A percentile compares a stretch with the other conserved stretches of the same genome.
Evolutionary conservation across 2,797 vertebrate genomes (phyloP).

Genomic region (Benthosema pterotum): DNA sequence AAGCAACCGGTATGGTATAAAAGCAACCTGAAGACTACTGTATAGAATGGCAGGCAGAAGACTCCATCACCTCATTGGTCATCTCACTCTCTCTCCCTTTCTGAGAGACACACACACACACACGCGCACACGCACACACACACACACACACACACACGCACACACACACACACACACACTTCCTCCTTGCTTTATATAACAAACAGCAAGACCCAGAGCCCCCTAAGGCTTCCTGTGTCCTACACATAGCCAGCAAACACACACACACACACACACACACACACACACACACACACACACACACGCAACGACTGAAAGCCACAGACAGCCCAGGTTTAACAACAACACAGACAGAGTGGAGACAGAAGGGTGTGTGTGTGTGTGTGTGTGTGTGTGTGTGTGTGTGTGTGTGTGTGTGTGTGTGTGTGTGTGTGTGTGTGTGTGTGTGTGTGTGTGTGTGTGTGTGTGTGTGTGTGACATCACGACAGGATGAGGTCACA

Average conservation of each 20-base stretch:
- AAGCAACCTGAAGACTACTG: too few relatives aligned
- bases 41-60: too few relatives aligned
- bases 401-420: too few relatives aligned
- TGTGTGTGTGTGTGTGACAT: constrained; percentile 19
- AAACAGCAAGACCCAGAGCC: constrained; percentile 67
- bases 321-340: too few relatives aligned
- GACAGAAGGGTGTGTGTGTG: too few relatives aligned
- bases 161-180: constrained; percentile 22
- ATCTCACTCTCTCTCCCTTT: too few relatives aligned
- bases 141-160: neutral
- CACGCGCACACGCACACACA: neutral
- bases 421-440: constrained; percentile 3
- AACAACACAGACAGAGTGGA: too few relatives aligned
- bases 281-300: constrained; percentile 23
- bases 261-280: constrained; percentile 25
- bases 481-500: constrained; percentile 27
- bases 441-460: too few relatives aligned
- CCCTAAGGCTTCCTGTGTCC: constrained; percentile 71
- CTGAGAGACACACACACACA: too few relatives aligned
- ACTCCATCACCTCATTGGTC: too few relatives aligned
- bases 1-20: too few relatives aligned
- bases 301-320: neutral
- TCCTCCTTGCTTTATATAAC: constrained; percentile 77
- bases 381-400: too few relatives aligned
- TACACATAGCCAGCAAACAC: constrained; percentile 59